phyloP scores from a whole-genome alignment of 2,888 invertebrate genomes.

The Strigamia transsilvanica region DNA sequence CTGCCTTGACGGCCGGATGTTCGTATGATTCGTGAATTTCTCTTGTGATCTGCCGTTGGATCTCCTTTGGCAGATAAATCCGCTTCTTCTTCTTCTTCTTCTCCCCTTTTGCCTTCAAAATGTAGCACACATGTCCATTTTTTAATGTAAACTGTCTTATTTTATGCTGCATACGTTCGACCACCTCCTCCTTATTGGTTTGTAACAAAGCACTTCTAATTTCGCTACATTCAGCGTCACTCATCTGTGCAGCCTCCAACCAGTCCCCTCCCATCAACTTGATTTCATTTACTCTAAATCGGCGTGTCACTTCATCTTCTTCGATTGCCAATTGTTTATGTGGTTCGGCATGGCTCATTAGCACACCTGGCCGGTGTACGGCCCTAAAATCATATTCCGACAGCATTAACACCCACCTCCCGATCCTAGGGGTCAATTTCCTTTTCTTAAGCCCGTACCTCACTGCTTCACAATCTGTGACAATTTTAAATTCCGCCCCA shows the following conservation, averaged over 20 bases:
- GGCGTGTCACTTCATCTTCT: not conserved
- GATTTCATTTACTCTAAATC: not conserved
- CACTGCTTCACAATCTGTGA: conserved; percentile 50
- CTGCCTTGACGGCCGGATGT: not conserved
- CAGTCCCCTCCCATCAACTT: conserved; percentile 3
- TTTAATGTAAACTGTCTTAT: not conserved
- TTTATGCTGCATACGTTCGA: not conserved
- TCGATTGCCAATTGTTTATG: not conserved
- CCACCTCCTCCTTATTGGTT: not conserved
- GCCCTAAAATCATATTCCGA: conserved; percentile 10
- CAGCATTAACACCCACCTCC: conserved; percentile 5
- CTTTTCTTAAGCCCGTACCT: conserved; percentile 8
- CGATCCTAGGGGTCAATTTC: not conserved
- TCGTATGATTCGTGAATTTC: not conserved
- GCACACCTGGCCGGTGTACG: not conserved
- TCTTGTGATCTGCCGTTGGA: not conserved
- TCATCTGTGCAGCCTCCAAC: conserved; percentile 2
- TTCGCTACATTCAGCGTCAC: not conserved
- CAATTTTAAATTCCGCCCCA: conserved; percentile 40
- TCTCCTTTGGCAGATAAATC: not conserved
- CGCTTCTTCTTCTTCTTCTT: too few species aligned
- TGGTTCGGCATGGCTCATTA: not conserved
- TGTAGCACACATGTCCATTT: not conserved
- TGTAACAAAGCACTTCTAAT: not conserved
- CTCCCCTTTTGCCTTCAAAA: not conserved